Evolutionary conservation across 2,888 invertebrate species (phyloP).

Genomic region (Drepana falcataria): DNA sequence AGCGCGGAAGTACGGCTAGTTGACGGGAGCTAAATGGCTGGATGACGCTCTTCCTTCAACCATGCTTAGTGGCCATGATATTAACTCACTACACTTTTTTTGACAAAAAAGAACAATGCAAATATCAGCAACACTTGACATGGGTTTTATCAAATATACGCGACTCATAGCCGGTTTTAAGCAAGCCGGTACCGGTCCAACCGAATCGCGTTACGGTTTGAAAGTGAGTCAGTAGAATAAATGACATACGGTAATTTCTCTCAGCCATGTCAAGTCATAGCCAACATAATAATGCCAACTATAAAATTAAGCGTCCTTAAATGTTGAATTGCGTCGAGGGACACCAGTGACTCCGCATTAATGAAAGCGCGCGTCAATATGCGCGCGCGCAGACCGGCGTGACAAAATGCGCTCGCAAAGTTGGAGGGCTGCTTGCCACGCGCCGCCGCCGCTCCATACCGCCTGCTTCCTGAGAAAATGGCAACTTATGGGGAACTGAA

Average conservation of each 20-base stretch:
- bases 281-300: constrained; percentile 35
- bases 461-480: constrained; percentile 73
- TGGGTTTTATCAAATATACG: constrained; percentile 23
- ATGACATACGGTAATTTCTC: constrained; percentile 29
- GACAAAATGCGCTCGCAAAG: constrained; percentile 63
- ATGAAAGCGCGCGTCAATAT: constrained; percentile 66
- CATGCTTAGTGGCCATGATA: constrained; percentile 48
- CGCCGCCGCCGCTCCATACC: constrained; percentile 25
- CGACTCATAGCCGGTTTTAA: constrained; percentile 21
- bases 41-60: constrained; percentile 56
- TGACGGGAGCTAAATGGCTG: constrained; percentile 66
- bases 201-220: constrained; percentile 13
- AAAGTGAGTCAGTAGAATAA: constrained; percentile 28
- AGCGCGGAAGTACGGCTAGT: constrained; percentile 70
- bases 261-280: constrained; percentile 36
- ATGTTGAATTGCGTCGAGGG: constrained; percentile 44
- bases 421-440: constrained; percentile 32
- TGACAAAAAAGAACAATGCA: constrained; percentile 47
- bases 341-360: constrained; percentile 62
- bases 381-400: constrained; percentile 66
- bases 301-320: constrained; percentile 49
- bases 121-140: constrained; percentile 34
- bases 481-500: constrained; percentile 75
- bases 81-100: constrained; percentile 38
- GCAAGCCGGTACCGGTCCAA: constrained; percentile 7